A percentile compares a stretch with the other conserved stretches of the same genome.
phyloP scores from a whole-genome alignment of 2,888 invertebrate genomes.

The Druceiella hillmani region DNA sequence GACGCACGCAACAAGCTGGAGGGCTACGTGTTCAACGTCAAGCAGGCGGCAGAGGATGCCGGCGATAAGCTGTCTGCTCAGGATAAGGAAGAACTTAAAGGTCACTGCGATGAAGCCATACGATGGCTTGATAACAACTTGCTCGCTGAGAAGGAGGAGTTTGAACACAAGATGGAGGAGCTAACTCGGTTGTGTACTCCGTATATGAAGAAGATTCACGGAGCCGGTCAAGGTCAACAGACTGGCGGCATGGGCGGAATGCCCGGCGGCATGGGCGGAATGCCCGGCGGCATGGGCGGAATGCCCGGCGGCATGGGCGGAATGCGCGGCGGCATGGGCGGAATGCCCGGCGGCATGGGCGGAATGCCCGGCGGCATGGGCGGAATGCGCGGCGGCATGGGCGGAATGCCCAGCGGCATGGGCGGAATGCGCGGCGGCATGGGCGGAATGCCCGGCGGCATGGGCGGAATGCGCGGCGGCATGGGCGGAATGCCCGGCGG shows the following conservation, averaged over 20 bases:
- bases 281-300: no score
- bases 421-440: no score
- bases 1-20: constrained; percentile 67
- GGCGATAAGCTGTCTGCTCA: constrained; percentile 54
- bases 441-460: no score
- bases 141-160: constrained; percentile 59
- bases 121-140: constrained; percentile 68
- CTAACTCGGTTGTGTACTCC: constrained; percentile 54
- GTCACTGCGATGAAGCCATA: constrained; percentile 54
- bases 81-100: constrained; percentile 56
- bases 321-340: no score
- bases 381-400: no score
- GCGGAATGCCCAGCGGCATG: no score
- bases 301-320: no score
- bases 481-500: no score
- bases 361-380: no score
- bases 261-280: no score
- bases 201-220: constrained; percentile 53
- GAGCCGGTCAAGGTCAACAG: constrained; percentile 37
- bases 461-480: no score
- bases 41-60: constrained; percentile 61
- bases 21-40: constrained; percentile 62
- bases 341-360: no score
- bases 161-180: constrained; percentile 55
- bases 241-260: constrained; percentile 46